Conservation (phyloP, 2,888 invertebrate genomes). For the Drosophila pullipes region DNA sequence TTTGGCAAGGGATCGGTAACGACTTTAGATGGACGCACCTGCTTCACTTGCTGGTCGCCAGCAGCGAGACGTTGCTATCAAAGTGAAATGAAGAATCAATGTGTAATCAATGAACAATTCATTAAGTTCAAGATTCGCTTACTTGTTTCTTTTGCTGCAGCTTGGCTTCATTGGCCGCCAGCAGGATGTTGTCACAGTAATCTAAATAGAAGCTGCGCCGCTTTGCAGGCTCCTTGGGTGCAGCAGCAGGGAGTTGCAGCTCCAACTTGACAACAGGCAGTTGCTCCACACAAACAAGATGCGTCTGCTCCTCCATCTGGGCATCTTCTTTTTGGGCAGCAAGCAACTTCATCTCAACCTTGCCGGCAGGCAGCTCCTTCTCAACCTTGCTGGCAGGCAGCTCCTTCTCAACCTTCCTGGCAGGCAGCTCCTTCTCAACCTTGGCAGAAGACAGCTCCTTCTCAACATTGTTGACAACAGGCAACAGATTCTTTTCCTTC, state of each 20-base stretch:
- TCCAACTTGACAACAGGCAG: background rate
- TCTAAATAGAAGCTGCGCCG: slow-evolving; percentile 52
- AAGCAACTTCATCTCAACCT: background rate
- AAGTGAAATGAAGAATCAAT: background rate
- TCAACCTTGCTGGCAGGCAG: no score
- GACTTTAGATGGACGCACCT: background rate
- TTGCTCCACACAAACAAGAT: background rate
- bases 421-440: background rate
- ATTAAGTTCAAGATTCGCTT: background rate
- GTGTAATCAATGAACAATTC: background rate
- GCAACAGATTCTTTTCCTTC: background rate
- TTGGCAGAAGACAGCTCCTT: background rate
- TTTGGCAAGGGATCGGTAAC: background rate
- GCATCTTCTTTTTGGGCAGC: background rate
- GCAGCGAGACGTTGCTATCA: slow-evolving; percentile 58
- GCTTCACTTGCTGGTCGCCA: slow-evolving; percentile 21
- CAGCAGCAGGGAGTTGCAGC: no score
- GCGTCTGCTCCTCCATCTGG: background rate
- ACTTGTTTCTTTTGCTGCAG: slow-evolving; percentile 77
- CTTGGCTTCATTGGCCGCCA: slow-evolving; percentile 78
- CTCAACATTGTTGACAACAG: background rate
- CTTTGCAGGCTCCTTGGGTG: slow-evolving; percentile 5
- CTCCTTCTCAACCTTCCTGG: background rate
- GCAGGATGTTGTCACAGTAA: slow-evolving; percentile 76
- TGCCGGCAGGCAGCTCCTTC: background rate